Evolutionary conservation across 1,140 invertebrate species (phyloP).

Genomic region (Asobara japonica): DNA sequence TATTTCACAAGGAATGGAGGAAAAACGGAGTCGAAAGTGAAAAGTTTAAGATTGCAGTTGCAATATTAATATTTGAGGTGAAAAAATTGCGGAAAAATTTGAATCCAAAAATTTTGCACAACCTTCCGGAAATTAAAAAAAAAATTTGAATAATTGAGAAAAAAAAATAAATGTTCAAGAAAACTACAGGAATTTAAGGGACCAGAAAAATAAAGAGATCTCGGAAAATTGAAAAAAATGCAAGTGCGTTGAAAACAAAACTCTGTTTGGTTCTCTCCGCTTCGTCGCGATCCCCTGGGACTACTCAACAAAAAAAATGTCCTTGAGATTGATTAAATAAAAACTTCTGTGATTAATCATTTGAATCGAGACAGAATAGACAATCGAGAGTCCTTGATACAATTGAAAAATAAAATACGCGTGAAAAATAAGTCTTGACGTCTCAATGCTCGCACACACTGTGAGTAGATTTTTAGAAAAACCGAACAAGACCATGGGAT

Average conservation of each 20-base stretch:
- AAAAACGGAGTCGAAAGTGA: no score
- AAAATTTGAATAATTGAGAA: no score
- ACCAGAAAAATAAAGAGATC: no score
- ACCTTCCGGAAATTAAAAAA: no score
- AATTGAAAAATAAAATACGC: slow-evolving; percentile 10
- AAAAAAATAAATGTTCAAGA: neutral
- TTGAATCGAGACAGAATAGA: slow-evolving; percentile 7
- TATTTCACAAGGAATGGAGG: no score
- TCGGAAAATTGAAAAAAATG: no score
- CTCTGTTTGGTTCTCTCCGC: no score
- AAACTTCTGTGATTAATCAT: slow-evolving; percentile 6
- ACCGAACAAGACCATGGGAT: neutral
- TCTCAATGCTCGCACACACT: neutral
- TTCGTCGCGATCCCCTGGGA: neutral
- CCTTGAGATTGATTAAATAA: neutral
- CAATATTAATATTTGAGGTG: no score
- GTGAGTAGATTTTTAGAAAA: neutral
- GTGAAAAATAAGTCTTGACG: slow-evolving; percentile 5
- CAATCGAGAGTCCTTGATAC: slow-evolving; percentile 12
- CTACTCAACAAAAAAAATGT: neutral
- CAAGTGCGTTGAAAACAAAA: no score
- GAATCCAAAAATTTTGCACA: no score
- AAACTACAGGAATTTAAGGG: neutral
- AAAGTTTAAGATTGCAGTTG: no score
- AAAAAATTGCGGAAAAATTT: neutral